Base-by-base conservation (phyloP, 2,797 vertebrate species). In the Salarias fasciatus region DNA sequence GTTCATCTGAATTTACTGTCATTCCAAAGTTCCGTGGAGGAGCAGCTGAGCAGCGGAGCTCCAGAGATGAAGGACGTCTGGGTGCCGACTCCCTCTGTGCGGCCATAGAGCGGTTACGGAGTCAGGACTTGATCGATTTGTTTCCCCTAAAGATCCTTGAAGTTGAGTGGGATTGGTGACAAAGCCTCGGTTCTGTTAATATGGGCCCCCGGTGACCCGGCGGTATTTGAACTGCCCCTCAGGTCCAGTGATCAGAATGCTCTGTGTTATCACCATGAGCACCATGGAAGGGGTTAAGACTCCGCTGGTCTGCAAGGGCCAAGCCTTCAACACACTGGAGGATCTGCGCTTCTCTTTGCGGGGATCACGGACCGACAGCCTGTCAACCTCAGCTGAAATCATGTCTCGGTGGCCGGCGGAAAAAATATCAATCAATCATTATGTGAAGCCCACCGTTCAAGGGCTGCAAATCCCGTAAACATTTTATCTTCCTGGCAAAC, bases 181-280 rank as follows among this genome's bases (percentile, higher is more conserved):
- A 89, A 89, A 89, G 87, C 88, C 87, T 80, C 49, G 84, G 83
- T 86, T 87, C 85, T 89, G 89, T 87, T 90, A 84, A 86, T 85
- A 86, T 72, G 80, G 82, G 75, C 77, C 84, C 82, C 77, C 45
- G 2, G 58, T 91, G 89, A 92, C 91, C 90, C 57, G 69, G 7
- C 41, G 57, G 80, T 91, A 90, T 91, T 92, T 86, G 87, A 90
- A 82, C 83, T 89, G 87, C 71, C 82, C 88, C 68, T 47, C 60
- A 36, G 76, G 79, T 88, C 77, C 72, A 69, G 65, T 82, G 81
- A 91, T 91, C 83, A 87, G 79, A 75, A 81, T 65, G 72, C 71
- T 41, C 48, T 66, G 81, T 77, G 78, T 88, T 83, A 79, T 79
- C 66, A 61, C 72, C 54, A 57, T 38, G 67, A 83, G 76, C 64